These are phyloP conservation scores for Pangasius larnaudii DNA, from an alignment of 2,797 vertebrate genomes.

Conservation along the genomic window DNA sequence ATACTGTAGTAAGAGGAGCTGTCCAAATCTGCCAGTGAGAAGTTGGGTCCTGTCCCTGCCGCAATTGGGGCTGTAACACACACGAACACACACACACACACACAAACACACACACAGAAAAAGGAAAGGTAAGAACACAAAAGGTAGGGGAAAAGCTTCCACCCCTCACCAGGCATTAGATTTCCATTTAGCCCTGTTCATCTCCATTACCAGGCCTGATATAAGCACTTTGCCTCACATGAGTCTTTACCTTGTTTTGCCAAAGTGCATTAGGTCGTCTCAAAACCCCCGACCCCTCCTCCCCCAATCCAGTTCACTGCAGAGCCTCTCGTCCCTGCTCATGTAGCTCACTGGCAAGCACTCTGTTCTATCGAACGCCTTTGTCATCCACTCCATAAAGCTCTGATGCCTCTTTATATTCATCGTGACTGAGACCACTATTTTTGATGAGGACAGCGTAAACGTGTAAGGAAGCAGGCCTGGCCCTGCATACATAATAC, in stretches of 20 bases:
- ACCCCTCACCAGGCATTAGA: conserved; percentile 34
- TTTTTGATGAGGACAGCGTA: conserved; percentile 68
- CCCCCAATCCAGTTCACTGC: conserved; percentile 18
- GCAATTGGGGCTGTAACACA: conserved; percentile 89
- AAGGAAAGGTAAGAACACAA: conserved; percentile 29
- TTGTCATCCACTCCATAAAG: conserved; percentile 63
- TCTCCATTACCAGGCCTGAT: conserved; percentile 40
- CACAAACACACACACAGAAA: conserved; percentile 26
- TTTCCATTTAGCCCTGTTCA: conserved; percentile 36
- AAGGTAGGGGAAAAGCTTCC: conserved; percentile 8
- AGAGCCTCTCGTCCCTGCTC: conserved; percentile 30
- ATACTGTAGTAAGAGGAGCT: conserved; percentile 99
- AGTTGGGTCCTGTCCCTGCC: conserved; percentile 95
- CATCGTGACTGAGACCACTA: conserved; percentile 63
- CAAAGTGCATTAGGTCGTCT: conserved; percentile 41
- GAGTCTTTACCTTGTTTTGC: conserved; percentile 33
- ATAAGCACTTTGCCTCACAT: conserved; percentile 33
- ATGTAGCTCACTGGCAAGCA: conserved; percentile 56
- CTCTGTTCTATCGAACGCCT: conserved; percentile 58
- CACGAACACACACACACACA: conserved; percentile 42
- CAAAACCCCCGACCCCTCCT: conserved; percentile 3
- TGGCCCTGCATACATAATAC: conserved; percentile 62
- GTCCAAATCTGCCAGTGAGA: conserved; percentile 97
- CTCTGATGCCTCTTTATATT: conserved; percentile 62
- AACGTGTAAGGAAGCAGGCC: conserved; percentile 57